These are phyloP conservation scores for Cettia cetti DNA, from an alignment of 2,113 vertebrate species.

Conservation along the genomic window DNA sequence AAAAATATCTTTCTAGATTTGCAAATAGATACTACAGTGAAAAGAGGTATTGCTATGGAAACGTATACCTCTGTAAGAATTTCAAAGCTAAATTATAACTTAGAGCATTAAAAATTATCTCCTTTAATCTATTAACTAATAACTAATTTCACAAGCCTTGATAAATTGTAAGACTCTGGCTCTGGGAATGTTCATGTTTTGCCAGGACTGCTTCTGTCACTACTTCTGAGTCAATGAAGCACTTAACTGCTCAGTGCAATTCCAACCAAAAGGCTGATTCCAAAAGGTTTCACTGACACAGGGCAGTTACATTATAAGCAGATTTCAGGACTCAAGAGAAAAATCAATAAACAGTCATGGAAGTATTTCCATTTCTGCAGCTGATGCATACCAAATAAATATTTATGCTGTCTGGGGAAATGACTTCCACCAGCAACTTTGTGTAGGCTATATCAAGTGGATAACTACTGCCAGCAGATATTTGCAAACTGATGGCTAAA, in stretches of 20 bases:
- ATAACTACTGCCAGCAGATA: background rate
- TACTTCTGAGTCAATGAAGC: background rate
- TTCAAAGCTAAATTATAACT: constrained; percentile 20
- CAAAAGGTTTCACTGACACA: background rate
- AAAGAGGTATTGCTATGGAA: background rate
- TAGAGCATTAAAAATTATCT: background rate
- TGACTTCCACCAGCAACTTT: background rate
- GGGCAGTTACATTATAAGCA: background rate
- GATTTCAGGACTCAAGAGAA: background rate
- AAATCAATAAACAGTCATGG: background rate
- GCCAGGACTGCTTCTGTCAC: background rate
- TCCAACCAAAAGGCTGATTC: background rate
- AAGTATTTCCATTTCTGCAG: background rate
- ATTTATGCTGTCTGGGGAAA: background rate
- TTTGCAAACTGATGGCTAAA: background rate
- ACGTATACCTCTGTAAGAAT: background rate
- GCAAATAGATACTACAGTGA: background rate
- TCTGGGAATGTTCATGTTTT: background rate
- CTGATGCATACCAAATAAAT: background rate
- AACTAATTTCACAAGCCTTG: background rate
- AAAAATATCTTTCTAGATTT: background rate
- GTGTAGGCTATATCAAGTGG: background rate
- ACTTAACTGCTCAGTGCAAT: background rate
- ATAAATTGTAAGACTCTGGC: background rate
- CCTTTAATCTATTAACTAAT: too few species aligned